Evolutionary conservation across 1,140 invertebrate species (phyloP).

Genomic region (Calephelis nemesis): DNA sequence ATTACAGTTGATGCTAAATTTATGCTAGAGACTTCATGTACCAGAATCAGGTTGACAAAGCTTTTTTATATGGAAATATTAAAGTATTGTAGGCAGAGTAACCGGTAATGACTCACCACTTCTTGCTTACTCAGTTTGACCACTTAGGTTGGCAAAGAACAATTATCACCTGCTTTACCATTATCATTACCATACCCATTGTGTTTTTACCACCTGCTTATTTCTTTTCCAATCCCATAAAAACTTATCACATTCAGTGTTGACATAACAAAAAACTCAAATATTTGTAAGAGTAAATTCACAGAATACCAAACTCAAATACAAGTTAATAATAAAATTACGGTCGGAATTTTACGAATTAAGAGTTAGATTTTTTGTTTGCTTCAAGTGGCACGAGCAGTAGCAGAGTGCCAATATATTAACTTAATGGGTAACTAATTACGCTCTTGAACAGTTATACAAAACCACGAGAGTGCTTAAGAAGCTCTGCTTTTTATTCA

Average conservation of each 20-base stretch:
- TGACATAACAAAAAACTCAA: conserved; percentile 23
- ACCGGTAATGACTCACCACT: too few relatives aligned
- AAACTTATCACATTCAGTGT: conserved; percentile 17
- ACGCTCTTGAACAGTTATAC: conserved; percentile 55
- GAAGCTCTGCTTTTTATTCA: conserved; percentile 43
- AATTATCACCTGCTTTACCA: too few relatives aligned
- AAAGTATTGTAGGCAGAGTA: too few relatives aligned
- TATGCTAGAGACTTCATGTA: too few relatives aligned
- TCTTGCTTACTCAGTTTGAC: too few relatives aligned
- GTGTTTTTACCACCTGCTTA: too few relatives aligned
- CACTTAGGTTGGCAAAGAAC: too few relatives aligned
- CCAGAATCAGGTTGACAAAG: too few relatives aligned
- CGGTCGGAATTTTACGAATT: conserved; percentile 44
- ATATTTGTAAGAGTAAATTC: conserved; percentile 23
- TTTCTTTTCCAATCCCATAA: too few relatives aligned
- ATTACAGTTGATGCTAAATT: too few relatives aligned
- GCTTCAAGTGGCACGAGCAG: conserved; percentile 48
- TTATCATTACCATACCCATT: too few relatives aligned
- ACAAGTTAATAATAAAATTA: conserved; percentile 46
- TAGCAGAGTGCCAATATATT: conserved; percentile 65
- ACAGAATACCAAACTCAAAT: conserved; percentile 24
- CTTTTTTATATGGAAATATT: too few relatives aligned
- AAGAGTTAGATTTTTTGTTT: conserved; percentile 54
- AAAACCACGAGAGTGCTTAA: conserved; percentile 61
- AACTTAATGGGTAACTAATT: conserved; percentile 73